Percentiles rank a stretch among this genome's conserved stretches.
phyloP scores from a whole-genome alignment of 1,140 invertebrate genomes.

The Trachelipus rathkii region DNA sequence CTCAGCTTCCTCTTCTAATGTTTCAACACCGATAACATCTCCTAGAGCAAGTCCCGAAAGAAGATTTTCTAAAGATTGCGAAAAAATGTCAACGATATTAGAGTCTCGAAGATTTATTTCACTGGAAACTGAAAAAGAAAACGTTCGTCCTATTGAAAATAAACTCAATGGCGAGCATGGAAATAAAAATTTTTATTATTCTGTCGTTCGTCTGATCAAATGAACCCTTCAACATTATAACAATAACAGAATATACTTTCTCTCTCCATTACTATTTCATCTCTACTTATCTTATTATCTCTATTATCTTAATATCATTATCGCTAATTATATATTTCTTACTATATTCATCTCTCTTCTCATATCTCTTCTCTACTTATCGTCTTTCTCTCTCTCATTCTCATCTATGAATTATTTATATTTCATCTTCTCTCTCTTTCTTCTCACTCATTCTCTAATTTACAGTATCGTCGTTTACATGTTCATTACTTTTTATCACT shows the following conservation, averaged over 20 bases:
- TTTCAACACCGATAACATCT: conserved; percentile 34
- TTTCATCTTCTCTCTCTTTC: too few relatives aligned
- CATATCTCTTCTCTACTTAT: too few relatives aligned
- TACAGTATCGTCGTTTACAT: too few relatives aligned
- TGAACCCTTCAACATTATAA: not conserved
- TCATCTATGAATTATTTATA: too few relatives aligned
- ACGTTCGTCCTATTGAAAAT: not conserved
- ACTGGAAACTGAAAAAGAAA: not conserved
- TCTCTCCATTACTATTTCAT: not conserved
- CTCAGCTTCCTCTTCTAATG: conserved; percentile 31
- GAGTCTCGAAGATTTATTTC: not conserved
- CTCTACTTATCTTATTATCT: too few relatives aligned
- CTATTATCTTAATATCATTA: too few relatives aligned
- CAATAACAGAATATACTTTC: not conserved
- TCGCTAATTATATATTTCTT: too few relatives aligned
- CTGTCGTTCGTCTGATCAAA: not conserved
- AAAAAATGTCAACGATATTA: too few relatives aligned
- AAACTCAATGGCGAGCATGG: not conserved
- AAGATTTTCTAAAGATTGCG: not conserved
- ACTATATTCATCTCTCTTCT: too few relatives aligned
- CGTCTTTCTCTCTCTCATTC: too few relatives aligned
- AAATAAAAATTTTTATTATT: not conserved
- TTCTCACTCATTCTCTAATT: too few relatives aligned
- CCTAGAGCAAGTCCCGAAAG: conserved; percentile 33
- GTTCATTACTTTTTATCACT: too few relatives aligned